A percentile compares a stretch with the other conserved stretches of the same genome.
phyloP scores from a whole-genome alignment of 2,113 vertebrate genomes.

The Marmota flaviventris region DNA sequence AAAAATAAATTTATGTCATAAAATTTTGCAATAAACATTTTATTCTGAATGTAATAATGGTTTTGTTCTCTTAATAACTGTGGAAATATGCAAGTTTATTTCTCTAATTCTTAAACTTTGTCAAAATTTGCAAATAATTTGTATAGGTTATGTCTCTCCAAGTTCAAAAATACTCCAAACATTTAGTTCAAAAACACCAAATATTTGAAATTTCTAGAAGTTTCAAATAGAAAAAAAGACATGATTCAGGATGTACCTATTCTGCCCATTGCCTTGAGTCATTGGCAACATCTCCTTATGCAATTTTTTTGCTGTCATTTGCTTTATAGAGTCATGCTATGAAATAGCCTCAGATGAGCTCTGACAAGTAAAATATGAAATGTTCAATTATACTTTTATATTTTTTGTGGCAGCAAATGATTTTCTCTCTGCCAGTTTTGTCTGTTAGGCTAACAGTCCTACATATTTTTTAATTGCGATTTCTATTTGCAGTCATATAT shows the following conservation, averaged over 20 bases:
- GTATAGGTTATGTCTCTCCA: background rate
- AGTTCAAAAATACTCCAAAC: background rate
- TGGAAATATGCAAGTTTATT: background rate
- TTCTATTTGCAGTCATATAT: conserved; percentile 65
- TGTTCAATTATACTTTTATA: conserved; percentile 60
- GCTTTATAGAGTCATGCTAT: background rate
- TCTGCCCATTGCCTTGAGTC: background rate
- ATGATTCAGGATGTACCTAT: background rate
- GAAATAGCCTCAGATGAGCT: conserved; percentile 18
- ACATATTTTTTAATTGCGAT: conserved; percentile 77
- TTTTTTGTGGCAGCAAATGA: conserved; percentile 57
- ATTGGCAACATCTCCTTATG: background rate
- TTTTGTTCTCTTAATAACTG: background rate
- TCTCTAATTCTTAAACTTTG: conserved; percentile 10
- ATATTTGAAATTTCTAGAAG: background rate
- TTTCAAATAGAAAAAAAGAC: background rate
- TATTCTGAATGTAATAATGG: background rate
- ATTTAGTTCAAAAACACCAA: background rate
- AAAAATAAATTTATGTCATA: background rate
- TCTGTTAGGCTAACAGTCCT: conserved; percentile 59
- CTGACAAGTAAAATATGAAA: conserved; percentile 57
- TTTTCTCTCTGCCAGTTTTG: conserved; percentile 67
- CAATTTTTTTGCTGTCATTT: background rate
- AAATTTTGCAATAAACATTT: background rate
- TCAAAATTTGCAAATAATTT: conserved; percentile 30